Evolutionary conservation across 2,888 invertebrate species (phyloP), one percentile per base, ranked within the genome.

Genomic region (Gryllus longicercus): DNA sequence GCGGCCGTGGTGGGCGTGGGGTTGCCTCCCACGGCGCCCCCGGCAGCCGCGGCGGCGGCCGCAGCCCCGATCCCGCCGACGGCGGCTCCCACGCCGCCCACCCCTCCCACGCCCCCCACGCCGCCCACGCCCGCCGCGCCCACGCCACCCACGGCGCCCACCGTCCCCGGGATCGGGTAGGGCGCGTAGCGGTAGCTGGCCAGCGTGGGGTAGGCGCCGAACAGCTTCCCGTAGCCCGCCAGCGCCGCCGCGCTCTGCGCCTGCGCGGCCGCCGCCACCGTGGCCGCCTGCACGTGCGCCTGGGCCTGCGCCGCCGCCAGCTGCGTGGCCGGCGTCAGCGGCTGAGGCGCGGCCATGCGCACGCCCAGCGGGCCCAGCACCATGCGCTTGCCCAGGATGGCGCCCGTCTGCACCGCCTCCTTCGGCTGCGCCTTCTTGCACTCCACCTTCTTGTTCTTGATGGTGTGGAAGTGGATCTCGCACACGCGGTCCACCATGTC

Each of bases 341-440:
- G 90, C 87, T 92, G 89, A 85, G 91, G 91, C 2, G 91, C 90
- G 84, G 91, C 88, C 88, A 94, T 87, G 85, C 89, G 90, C 87
- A 90, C 91, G 84, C 94, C 94, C 83, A 93, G 87, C 12, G 82
- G 80, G 11, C 82, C 82, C 79, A 82, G 78, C 86, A 93, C 92
- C 83, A 93, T 90, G 82, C 93, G 89, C 85, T 93, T 93, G 81
- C 93, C 92, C 79, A 93, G 87, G 25, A 92, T 87, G n/a, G 92
- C 90, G 80, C 92, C 91, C 10, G 93, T 92, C 83, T 93, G 92
- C 0, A 96, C 95, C 0, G 95, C 94, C 85, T 96, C 96, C 86
- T 96, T 96, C 49, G 96, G 96, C 89, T 96, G 96, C 2, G 96
- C 96, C 87, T 96, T 95, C 88, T 96, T 96, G 88, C 96, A 96